Base-by-base conservation (phyloP, 2,797 vertebrate species). In the Lagodon rhomboides region DNA sequence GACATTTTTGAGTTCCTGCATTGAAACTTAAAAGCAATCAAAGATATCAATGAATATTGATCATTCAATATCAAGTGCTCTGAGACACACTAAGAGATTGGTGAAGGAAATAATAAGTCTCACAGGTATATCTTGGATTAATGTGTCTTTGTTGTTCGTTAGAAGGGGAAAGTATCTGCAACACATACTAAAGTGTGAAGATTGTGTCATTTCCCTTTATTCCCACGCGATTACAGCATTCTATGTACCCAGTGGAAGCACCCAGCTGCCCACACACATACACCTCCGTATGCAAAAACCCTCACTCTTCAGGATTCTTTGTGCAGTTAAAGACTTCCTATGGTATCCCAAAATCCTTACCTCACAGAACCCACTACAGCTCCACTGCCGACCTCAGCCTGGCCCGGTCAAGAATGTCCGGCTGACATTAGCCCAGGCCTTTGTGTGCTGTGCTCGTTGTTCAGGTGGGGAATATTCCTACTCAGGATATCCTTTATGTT, bases 401-500 rank as follows among this genome's bases (percentile, higher is more conserved):
- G 0, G 53, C 68, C 77, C 18, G 0, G 56, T 78, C 79, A 87
- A 84, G 86, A 87, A 86, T 62, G 70, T 91, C 90, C 85, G 82
- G 77, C 79, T 78, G 85, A 79, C 50, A 70, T 90, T 79, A 89
- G 81, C 79, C 0, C 47, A 0, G 25, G 72, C 47, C 73, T 92
- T 90, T 90, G 84, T 92, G 84, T 9, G 6, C 34, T 5, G 22
- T 72, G 61, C 64, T 86, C 85, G 73, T 88, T 90, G 92, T 93
- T 89, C 79, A 68, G 47, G 18, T 68, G 27, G 82, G 34, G 73
- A 86, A 91, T 87, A 86, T 80, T 91, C 81, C 82, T 53, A 83
- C 87, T 89, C 92, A 92, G 90, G 92, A 92, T 89, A 78, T 91
- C 90, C 89, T 92, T 89, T 90, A 73, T 90, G 78, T 85, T 75